phyloP scores from a whole-genome alignment of 1,140 invertebrate species.

The Polypedilum pembai region DNA sequence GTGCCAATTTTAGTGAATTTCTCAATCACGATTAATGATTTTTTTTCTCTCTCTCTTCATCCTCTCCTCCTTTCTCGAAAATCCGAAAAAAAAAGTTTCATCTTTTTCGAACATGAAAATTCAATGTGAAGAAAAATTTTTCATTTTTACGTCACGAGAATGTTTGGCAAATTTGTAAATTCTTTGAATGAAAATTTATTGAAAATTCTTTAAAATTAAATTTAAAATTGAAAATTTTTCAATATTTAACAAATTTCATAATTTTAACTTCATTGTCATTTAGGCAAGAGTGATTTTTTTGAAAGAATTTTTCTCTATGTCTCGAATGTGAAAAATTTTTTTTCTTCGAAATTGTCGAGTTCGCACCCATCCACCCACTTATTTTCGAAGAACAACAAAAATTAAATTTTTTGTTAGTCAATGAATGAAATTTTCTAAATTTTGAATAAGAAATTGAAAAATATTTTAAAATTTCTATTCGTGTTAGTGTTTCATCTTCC shows the following conservation, averaged over 20 bases:
- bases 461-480: background rate
- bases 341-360: background rate
- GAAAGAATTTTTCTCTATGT: background rate
- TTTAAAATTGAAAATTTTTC: too few species aligned
- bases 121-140: background rate
- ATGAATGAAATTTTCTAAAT: background rate
- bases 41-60: slow-evolving; percentile 3
- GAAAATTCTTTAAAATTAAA: too few species aligned
- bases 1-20: slow-evolving; percentile 4
- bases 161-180: too few species aligned
- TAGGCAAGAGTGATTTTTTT: background rate
- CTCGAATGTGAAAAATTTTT: background rate
- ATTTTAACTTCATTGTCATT: slow-evolving; percentile 2
- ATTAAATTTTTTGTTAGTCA: too few species aligned
- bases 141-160: background rate
- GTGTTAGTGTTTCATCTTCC: background rate
- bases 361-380: slow-evolving; percentile 25
- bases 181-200: too few species aligned
- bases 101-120: slow-evolving; percentile 5
- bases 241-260: too few species aligned
- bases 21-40: slow-evolving; percentile 5
- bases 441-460: background rate
- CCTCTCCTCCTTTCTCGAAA: slow-evolving; percentile 21
- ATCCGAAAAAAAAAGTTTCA: background rate
- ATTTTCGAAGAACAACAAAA: slow-evolving; percentile 24